A percentile compares a stretch with the other conserved stretches of the same genome.
Evolutionary conservation across 2,113 vertebrate genomes (phyloP).

Genomic region (Ariopsis seemanni): DNA sequence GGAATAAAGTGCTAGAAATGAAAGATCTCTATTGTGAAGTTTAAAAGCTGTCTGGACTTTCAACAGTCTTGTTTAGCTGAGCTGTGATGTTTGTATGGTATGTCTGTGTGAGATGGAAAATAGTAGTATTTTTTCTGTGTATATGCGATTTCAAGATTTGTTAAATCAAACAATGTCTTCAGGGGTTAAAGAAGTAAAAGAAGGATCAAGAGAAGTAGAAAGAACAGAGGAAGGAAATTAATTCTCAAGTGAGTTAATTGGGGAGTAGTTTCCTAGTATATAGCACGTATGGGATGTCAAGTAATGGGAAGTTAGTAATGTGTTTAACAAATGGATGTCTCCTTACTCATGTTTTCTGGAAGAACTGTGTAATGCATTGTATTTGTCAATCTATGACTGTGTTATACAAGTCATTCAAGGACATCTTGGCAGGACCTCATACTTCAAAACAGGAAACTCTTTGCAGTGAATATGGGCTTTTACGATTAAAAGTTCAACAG

Average conservation of each 20-base stretch:
- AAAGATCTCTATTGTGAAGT: background rate
- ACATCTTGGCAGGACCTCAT: constrained; percentile 15
- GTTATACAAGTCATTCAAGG: constrained; percentile 25
- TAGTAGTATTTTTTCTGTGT: background rate
- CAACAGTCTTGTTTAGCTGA: background rate
- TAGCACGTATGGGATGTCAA: background rate
- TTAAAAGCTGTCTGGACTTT: constrained; percentile 4
- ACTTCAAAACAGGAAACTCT: constrained; percentile 11
- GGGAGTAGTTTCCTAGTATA: background rate
- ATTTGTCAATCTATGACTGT: constrained; percentile 1
- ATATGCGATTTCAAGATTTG: constrained; percentile 4
- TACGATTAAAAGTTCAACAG: background rate
- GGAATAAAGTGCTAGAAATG: background rate
- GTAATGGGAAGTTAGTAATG: constrained; percentile 36
- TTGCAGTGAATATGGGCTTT: background rate
- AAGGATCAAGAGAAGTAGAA: background rate
- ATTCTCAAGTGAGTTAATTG: constrained; percentile 14
- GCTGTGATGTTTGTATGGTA: background rate
- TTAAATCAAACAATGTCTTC: background rate
- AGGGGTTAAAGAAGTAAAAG: background rate
- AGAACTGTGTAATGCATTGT: constrained; percentile 10
- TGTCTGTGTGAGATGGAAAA: background rate
- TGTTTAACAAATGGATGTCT: background rate
- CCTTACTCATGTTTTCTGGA: constrained; percentile 21
- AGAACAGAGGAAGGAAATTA: background rate